Conservation (phyloP, 1,140 invertebrate species). For the Yoshiicerus persimilis region DNA sequence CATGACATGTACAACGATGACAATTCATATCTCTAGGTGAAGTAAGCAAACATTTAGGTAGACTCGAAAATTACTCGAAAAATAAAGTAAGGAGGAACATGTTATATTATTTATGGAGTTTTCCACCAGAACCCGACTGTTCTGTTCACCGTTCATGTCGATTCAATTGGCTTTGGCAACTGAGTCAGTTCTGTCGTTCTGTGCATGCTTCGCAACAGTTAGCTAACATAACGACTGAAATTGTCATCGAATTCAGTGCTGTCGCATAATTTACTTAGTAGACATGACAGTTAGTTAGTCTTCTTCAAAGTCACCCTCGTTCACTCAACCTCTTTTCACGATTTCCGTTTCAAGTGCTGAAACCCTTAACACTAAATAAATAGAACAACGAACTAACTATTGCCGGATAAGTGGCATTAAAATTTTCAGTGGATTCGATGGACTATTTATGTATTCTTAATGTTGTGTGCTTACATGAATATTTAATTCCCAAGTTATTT, state of each 20-base stretch:
- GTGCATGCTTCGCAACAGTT: not conserved
- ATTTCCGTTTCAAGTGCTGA: not conserved
- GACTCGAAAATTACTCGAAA: not conserved
- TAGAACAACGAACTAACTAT: no score
- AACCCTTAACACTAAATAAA: not conserved
- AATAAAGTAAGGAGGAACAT: not conserved
- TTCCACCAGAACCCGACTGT: not conserved
- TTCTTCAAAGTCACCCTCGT: not conserved
- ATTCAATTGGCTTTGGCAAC: not conserved
- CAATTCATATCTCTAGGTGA: not conserved
- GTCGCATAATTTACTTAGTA: not conserved
- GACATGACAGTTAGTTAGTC: not conserved
- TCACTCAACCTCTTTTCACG: not conserved
- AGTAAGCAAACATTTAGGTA: not conserved
- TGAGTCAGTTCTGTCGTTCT: not conserved
- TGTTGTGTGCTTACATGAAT: no score
- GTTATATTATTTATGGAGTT: not conserved
- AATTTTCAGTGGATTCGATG: no score
- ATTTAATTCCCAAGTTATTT: not conserved
- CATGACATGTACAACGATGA: not conserved
- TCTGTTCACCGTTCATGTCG: not conserved
- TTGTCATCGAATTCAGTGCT: not conserved
- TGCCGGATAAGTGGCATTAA: no score
- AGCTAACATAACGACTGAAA: not conserved
- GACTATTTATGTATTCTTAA: no score